Evolutionary conservation across 2,797 vertebrate genomes (phyloP).

Genomic region (Anolis apletophallus): DNA sequence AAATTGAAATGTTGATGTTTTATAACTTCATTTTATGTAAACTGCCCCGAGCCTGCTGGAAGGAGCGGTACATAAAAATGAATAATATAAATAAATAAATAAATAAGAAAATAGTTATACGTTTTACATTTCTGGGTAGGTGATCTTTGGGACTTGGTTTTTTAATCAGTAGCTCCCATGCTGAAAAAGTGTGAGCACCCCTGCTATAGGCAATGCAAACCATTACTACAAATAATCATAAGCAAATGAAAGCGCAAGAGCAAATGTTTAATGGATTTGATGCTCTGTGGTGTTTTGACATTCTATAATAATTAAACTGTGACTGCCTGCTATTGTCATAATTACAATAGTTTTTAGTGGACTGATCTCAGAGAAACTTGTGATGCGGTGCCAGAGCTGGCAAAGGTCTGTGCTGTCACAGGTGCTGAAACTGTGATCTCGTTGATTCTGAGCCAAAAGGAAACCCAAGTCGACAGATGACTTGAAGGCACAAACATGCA

Average conservation of each 20-base stretch:
- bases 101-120: no score
- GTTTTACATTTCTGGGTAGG: no score
- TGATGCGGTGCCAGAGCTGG: conserved; percentile 41
- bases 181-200: no score
- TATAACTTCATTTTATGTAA: no score
- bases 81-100: no score
- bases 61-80: no score
- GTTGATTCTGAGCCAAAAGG: conserved; percentile 24
- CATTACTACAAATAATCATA: not conserved
- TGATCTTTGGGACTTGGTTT: no score
- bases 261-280: not conserved
- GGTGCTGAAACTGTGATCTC: conserved; percentile 53
- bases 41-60: no score
- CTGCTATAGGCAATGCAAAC: no score
- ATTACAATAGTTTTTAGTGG: conserved; percentile 35
- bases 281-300: not conserved
- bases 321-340: not conserved
- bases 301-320: conserved; percentile 14
- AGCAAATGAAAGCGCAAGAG: not conserved
- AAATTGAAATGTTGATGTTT: no score
- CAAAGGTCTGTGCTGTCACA: conserved; percentile 49
- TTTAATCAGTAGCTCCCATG: no score
- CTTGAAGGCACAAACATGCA: no score
- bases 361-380: conserved; percentile 33
- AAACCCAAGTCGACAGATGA: conserved; percentile 43